phyloP scores from a whole-genome alignment of 2,113 vertebrate genomes.

The Xenopus laevis region DNA sequence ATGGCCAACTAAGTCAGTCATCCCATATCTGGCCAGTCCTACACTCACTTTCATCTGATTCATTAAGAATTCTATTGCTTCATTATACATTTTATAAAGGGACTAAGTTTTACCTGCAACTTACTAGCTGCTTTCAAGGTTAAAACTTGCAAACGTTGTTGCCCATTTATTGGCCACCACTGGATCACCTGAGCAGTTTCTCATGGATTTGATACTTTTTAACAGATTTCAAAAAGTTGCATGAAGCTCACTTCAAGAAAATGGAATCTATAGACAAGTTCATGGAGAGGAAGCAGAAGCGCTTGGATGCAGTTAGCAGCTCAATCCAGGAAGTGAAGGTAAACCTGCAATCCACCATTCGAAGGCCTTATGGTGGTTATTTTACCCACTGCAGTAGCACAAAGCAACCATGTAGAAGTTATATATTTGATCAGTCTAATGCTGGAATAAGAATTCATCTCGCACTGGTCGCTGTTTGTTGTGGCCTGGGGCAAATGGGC shows the following conservation, averaged over 20 bases:
- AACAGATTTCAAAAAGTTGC: conserved; percentile 90
- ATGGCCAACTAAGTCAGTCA: no score
- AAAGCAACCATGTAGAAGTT: not conserved
- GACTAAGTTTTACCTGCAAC: no score
- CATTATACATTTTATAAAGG: no score
- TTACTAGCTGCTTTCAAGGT: no score
- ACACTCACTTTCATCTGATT: no score
- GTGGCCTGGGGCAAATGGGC: no score
- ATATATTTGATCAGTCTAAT: no score
- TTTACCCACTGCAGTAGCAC: not conserved
- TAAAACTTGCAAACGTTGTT: no score
- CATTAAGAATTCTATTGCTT: no score
- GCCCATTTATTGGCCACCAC: no score
- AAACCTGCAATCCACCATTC: conserved; percentile 35
- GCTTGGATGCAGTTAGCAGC: conserved; percentile 60
- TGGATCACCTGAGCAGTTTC: not conserved
- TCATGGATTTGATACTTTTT: not conserved
- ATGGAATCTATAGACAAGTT: conserved; percentile 94
- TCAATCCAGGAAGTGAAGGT: conserved; percentile 75
- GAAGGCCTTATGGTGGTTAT: not conserved
- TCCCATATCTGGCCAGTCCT: no score
- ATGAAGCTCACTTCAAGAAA: conserved; percentile 87
- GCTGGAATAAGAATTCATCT: not conserved
- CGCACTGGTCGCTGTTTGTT: no score
- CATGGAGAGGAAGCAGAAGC: conserved; percentile 76